Evolutionary conservation across 2,113 vertebrate genomes (phyloP), one percentile per base, ranked within the genome.

Genomic region (Trichomycterus rosablanca): DNA sequence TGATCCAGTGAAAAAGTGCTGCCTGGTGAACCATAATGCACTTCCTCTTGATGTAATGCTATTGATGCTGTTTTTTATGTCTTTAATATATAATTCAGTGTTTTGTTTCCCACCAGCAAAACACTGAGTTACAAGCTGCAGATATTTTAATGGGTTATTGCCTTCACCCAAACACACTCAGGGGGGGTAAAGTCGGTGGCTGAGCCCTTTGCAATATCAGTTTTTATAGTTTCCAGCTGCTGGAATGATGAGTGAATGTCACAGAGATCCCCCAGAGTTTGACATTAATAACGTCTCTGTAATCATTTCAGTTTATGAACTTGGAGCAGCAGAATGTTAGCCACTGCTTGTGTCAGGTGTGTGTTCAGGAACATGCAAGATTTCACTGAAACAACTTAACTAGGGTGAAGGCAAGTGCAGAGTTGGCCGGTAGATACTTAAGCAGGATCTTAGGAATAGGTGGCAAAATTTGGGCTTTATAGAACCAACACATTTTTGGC

Each of bases 221-320:
- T 50, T 74, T 72, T 70, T 70, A 64, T 67, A 59, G 58, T 75
- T 67, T 69, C 61, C 73, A 75, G 66, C 73, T 72, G 66, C 66
- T 63, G 63, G 20, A 63, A 67, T 72, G 20, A 66, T 69, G 63
- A 70, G 48, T 63, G 61, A 62, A 54, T 69, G 66, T 60, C 66
- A 63, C 46, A 60, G 50, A 42, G 70, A 73, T 64, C 59, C 60
- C 39, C 15, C 44, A 50, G 63, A 60, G 55, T 56, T 68, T 74
- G 60, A 74, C 56, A 42, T 51, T 68, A 74, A 71, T 64, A 52
- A 56, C 7, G 40, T 60, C 43, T 37, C 63, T n/a, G 43, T 26
- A 61, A 66, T 66, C 56, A 61, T 62, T 64, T 60, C 61, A 7
- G 23, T 54, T 61, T 66, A 53, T 66, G 58, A 65, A 62, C 62